These are phyloP conservation scores for Pachyseris speciosa DNA, from an alignment of 64 coral and sea anemone species.

Conservation along the genomic window DNA sequence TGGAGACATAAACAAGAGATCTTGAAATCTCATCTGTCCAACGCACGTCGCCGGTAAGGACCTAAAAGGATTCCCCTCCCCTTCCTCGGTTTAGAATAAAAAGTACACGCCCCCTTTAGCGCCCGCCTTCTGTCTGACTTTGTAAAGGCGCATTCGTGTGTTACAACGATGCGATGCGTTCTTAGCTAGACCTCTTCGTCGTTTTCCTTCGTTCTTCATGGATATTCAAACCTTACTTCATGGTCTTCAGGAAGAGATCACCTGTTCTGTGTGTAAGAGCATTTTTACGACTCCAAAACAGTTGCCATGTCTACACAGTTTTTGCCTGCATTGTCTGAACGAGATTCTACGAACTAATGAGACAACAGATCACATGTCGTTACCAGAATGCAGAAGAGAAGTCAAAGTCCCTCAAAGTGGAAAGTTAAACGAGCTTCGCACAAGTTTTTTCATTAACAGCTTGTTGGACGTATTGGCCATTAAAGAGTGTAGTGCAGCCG, in stretches of 20 bases:
- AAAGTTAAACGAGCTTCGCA: constrained; percentile 19
- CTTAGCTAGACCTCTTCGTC: background rate
- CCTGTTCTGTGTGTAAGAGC: background rate
- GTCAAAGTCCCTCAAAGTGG: background rate
- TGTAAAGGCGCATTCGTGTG: background rate
- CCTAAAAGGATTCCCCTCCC: too few species aligned
- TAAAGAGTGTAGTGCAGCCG: background rate
- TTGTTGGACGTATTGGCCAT: background rate
- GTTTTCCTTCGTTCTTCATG: background rate
- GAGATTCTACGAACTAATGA: background rate
- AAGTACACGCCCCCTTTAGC: too few species aligned
- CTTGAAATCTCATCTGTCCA: too few species aligned
- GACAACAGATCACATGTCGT: background rate
- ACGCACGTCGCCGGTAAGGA: too few species aligned
- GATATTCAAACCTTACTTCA: background rate
- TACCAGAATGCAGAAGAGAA: background rate
- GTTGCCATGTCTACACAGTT: constrained; percentile 24
- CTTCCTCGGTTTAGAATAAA: too few species aligned
- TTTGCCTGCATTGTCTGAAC: constrained; percentile 36
- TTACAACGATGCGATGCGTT: background rate
- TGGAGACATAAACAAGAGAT: too few species aligned
- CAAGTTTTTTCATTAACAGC: background rate
- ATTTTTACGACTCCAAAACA: constrained; percentile 4
- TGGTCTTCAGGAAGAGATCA: background rate
- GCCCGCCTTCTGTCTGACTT: too few species aligned